Evolutionary conservation across 2,888 invertebrate genomes (phyloP).

Genomic region (Scelioninae gen. 2): DNA sequence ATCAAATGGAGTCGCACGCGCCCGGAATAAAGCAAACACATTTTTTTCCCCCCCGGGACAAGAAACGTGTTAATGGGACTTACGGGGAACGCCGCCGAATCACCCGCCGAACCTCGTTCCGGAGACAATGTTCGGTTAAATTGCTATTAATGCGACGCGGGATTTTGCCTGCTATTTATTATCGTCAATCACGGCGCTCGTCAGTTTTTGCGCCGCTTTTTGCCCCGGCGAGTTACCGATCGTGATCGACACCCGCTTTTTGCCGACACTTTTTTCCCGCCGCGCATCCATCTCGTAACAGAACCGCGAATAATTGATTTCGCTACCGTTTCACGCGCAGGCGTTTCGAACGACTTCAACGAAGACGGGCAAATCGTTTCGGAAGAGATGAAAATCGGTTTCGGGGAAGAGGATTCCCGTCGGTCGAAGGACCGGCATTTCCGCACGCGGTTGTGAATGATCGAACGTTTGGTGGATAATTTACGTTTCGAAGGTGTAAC

Average conservation of each 20-base stretch:
- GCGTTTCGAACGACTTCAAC: no score
- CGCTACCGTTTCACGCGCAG: conserved; percentile 25
- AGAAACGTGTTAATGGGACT: conserved; percentile 15
- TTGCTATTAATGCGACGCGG: conserved; percentile 35
- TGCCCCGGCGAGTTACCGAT: conserved; percentile 26
- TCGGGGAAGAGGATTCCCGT: no score
- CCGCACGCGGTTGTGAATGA: no score
- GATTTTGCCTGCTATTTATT: conserved; percentile 42
- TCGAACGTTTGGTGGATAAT: no score
- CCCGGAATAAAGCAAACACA: conserved; percentile 21
- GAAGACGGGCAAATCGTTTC: no score
- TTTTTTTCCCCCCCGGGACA: background rate
- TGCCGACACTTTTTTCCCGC: background rate
- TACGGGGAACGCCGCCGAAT: background rate
- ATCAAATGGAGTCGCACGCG: conserved; percentile 30
- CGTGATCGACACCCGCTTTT: conserved; percentile 42
- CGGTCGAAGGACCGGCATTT: no score
- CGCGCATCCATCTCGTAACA: conserved; percentile 24
- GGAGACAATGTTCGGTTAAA: conserved; percentile 24
- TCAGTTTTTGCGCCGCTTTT: conserved; percentile 20
- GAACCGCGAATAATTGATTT: conserved; percentile 35
- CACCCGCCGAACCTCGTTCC: conserved; percentile 5
- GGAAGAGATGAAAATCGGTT: no score
- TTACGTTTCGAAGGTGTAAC: no score
- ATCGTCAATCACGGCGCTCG: conserved; percentile 48